Conservation (phyloP, 2,113 vertebrate genomes). For the Petaurus breviceps region DNA sequence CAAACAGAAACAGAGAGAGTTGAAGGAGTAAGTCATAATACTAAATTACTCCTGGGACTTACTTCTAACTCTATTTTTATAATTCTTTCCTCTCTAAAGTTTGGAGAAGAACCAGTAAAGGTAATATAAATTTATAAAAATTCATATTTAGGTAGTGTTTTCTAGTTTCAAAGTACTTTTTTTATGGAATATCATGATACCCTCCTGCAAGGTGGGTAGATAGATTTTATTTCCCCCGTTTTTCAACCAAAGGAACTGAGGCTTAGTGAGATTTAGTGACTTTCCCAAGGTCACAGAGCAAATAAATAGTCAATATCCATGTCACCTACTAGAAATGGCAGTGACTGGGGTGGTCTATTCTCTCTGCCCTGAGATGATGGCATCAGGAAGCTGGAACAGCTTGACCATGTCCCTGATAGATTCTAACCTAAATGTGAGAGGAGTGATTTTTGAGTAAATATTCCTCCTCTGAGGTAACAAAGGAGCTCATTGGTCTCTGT, state of each 20-base stretch:
- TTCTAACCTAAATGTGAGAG: conserved; percentile 51
- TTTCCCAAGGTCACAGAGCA: neutral
- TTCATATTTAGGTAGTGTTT: neutral
- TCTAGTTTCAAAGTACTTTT: neutral
- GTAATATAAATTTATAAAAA: conserved; percentile 40
- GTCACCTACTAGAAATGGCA: neutral
- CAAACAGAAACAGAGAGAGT: neutral
- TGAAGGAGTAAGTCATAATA: neutral
- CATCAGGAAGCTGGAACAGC: neutral
- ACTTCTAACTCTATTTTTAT: conserved; percentile 19
- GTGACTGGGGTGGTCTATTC: neutral
- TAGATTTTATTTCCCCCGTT: neutral
- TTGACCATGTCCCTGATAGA: conserved; percentile 6
- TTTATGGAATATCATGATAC: neutral
- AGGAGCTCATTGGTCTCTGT: conserved; percentile 50
- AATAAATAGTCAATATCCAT: conserved; percentile 20
- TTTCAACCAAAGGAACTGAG: neutral
- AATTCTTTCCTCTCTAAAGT: conserved; percentile 43
- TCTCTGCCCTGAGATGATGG: conserved; percentile 4
- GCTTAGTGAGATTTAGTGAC: neutral
- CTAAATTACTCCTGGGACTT: conserved; percentile 27
- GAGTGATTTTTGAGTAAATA: conserved; percentile 62
- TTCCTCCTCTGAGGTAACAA: conserved; percentile 44
- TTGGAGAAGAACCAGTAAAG: conserved; percentile 51
- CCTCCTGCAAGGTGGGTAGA: neutral